Base-by-base conservation (phyloP, 2,888 invertebrate species). In the Scaptomyza tumidula region DNA sequence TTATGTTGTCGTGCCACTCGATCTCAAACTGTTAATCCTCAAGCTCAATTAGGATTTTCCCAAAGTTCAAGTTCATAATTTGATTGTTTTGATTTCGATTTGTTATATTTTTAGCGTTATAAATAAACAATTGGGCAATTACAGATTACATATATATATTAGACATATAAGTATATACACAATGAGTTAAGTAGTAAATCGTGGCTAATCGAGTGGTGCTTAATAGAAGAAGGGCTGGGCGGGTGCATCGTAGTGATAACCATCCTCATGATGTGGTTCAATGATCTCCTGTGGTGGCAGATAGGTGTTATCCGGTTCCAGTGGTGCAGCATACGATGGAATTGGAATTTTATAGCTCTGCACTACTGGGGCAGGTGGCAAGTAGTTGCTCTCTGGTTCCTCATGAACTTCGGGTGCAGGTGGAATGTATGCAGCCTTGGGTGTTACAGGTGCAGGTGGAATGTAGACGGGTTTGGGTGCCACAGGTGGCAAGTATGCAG, bases 291-390 rank as follows among this genome's bases (percentile, higher is more conserved):
- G 74, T 6, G 87, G 87, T 6, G 90, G 89, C 73, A 87, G 52
- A 35, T 89, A 87, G 5, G 43, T 60, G 57, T 70, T 72, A 13
- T 72, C 65, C 6, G 86, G 83, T 53, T 89, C 89, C 52, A 90
- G 64, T 0, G 90, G 90, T 7, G 78, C 90, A 11, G 90, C 91
- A 49, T 90, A 90, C 3, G 90, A 89, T 5, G 90, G 90, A 45
- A 90, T 89, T n/a, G 90, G 90, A 37, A 90, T 90, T 56, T 77
- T 83, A 59, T 61, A 89, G 46, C 39, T 71, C 43, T 77, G 74
- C 19, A 60, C 55, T 3, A 52, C 16, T 4, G 65, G 57, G 3
- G 56, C 63, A 0, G 82, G 86, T 9, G 88, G 84, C 71, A 86
- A 57, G 33, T 83, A 86, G 39, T 37, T 59, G 19, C 46, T 35